A percentile compares a stretch with the other conserved stretches of the same genome.
These are phyloP conservation scores for Napeogenes sylphis DNA, from an alignment of 2,888 invertebrate genomes.

Conservation along the genomic window DNA sequence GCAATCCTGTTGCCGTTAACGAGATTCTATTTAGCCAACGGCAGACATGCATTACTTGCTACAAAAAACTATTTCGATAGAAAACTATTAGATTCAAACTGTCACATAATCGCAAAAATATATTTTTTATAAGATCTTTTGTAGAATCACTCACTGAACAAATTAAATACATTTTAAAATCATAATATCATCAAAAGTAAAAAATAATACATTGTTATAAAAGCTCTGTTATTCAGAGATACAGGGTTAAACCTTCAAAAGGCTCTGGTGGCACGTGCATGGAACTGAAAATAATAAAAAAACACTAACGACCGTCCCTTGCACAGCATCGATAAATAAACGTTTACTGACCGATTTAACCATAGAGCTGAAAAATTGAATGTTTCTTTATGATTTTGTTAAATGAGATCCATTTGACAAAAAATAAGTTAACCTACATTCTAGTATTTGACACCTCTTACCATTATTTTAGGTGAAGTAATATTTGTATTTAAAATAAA, in stretches of 20 bases:
- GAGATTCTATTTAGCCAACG: constrained; percentile 69
- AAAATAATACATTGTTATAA: neutral
- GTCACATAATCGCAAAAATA: neutral
- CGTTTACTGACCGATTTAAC: constrained; percentile 51
- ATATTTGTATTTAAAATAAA: neutral
- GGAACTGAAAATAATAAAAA: constrained; percentile 40
- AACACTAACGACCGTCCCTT: constrained; percentile 47
- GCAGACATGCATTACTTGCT: constrained; percentile 43
- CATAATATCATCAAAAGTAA: constrained; percentile 5
- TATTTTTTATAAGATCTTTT: too few species aligned
- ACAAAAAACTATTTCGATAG: neutral
- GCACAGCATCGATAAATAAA: constrained; percentile 43
- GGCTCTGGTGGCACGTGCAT: constrained; percentile 39
- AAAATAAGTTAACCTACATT: too few species aligned
- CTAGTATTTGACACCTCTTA: too few species aligned
- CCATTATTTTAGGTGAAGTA: neutral
- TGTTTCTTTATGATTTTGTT: constrained; percentile 45
- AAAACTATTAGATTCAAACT: neutral
- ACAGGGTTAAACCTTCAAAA: constrained; percentile 26
- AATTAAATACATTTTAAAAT: neutral
- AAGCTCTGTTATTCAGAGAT: constrained; percentile 11
- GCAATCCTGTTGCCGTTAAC: constrained; percentile 67
- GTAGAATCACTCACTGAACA: too few species aligned
- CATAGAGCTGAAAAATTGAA: constrained; percentile 60
- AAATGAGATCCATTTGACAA: constrained; percentile 5